Percentiles rank a stretch among this genome's conserved stretches.
Conservation (phyloP, 2,797 vertebrate species). For the Molossus alvarezi region DNA sequence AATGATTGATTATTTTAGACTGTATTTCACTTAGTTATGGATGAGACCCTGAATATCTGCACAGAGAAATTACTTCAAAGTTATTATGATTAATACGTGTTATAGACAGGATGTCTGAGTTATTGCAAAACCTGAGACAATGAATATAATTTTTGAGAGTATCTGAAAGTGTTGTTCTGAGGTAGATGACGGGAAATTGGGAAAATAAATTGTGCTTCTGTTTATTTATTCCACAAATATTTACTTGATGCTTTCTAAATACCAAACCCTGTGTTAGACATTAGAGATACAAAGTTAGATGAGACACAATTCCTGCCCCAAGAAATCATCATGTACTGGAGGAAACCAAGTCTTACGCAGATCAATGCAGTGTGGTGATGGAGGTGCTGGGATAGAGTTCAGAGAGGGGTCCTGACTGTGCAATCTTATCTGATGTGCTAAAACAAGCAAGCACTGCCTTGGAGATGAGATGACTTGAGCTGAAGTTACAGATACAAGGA, state of each 20-base stretch:
- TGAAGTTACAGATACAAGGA: neutral
- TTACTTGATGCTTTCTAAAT: slow-evolving; percentile 62
- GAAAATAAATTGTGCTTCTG: slow-evolving; percentile 69
- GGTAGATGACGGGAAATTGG: slow-evolving; percentile 61
- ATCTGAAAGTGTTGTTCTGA: slow-evolving; percentile 60
- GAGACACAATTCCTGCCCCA: neutral
- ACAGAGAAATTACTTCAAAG: slow-evolving; percentile 81
- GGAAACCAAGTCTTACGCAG: neutral
- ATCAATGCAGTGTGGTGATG: neutral
- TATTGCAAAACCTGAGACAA: slow-evolving; percentile 76
- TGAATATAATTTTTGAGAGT: slow-evolving; percentile 75
- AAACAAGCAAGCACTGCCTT: neutral
- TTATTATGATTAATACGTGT: slow-evolving; percentile 87
- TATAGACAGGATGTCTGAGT: slow-evolving; percentile 81
- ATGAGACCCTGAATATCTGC: slow-evolving; percentile 82
- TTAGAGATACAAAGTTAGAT: neutral
- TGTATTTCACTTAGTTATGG: slow-evolving; percentile 84
- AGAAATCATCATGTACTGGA: neutral
- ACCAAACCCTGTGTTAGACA: neutral
- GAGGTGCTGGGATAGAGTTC: neutral
- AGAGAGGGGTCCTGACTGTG: neutral
- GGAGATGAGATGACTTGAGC: neutral
- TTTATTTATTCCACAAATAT: slow-evolving; percentile 68
- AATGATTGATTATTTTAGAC: slow-evolving; percentile 85
- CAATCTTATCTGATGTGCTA: neutral